A percentile compares a stretch with the other conserved stretches of the same genome.
Evolutionary conservation across 2,113 vertebrate species (phyloP).

Genomic region (Pseudopipra pipra): DNA sequence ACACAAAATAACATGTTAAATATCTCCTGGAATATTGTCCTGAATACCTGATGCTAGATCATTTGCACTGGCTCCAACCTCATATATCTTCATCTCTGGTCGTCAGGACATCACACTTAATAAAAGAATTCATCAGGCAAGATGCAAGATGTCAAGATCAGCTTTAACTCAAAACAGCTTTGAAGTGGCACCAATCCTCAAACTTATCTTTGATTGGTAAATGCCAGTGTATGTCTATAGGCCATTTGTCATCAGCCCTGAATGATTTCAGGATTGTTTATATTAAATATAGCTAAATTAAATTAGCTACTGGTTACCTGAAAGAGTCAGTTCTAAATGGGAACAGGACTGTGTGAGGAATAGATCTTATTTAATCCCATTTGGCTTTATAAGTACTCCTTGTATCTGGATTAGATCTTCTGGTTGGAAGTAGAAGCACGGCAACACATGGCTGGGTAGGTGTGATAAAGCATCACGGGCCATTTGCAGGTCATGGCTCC

Average conservation of each 20-base stretch:
- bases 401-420: neutral
- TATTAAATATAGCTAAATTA: neutral
- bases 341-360: neutral
- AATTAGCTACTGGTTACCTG: neutral
- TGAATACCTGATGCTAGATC: neutral
- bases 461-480: neutral
- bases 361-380: neutral
- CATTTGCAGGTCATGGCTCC: neutral
- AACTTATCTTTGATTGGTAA: neutral
- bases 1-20: neutral
- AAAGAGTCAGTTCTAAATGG: neutral
- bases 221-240: neutral
- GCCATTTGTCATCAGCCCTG: neutral
- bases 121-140: neutral
- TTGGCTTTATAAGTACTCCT: neutral
- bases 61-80: neutral
- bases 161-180: neutral
- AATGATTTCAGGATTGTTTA: neutral
- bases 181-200: neutral
- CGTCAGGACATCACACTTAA: neutral
- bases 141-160: neutral
- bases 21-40: neutral
- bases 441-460: neutral
- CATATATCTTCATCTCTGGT: neutral
- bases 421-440: neutral